Base-by-base conservation (phyloP, 2,888 invertebrate species). In the Leptinotarsa haldemani region DNA sequence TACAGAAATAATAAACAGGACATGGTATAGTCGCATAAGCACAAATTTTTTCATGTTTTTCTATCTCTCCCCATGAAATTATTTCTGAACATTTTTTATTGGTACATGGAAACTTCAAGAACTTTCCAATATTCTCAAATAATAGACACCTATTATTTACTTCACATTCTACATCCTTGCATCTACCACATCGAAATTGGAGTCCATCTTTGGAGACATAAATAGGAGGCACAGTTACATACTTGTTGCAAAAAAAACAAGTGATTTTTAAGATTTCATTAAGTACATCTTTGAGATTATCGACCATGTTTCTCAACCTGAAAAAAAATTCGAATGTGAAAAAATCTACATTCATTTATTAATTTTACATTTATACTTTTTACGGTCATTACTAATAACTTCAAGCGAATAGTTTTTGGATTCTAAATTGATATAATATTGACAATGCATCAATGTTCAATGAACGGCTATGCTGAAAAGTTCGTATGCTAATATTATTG, bases 41-140 rank as follows among this genome's bases (percentile, higher is more conserved):
- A 53, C 78, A 78, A 16, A 63, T 46, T 16, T 65, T 40, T 65
- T 78, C 78, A 68, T 78, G 78, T 15, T 63, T 48, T 48, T 73
- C 70, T 13, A 78, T 67, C 16, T 61, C 50, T 12, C 22, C 61
- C 78, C 78, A 78, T 15, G 74, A 25, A 9, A 71, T 68, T 3
- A 68, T 71, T 18, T 74, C 73, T 1, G 73, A 63, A 52, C 78
- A 74, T 69, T 50, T 50, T 15, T 12, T n/a, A 25, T 75, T 80
- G 47, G 74, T 78, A 74, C 81, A 81, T 7, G 81, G 80, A 70
- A 81, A 80, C 18, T 65, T 46, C 4, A 63, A 40, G 46, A 69
- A 58, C 50, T 78, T 65, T 4, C 78, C 79, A 20, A 81, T 25
- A 48, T 71, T 53, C 72, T 81, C 80, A 69, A 78, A 81, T 9